A percentile compares a stretch with the other conserved stretches of the same genome.
Evolutionary conservation across 2,888 invertebrate species (phyloP).

Genomic region (Morpho achilles): DNA sequence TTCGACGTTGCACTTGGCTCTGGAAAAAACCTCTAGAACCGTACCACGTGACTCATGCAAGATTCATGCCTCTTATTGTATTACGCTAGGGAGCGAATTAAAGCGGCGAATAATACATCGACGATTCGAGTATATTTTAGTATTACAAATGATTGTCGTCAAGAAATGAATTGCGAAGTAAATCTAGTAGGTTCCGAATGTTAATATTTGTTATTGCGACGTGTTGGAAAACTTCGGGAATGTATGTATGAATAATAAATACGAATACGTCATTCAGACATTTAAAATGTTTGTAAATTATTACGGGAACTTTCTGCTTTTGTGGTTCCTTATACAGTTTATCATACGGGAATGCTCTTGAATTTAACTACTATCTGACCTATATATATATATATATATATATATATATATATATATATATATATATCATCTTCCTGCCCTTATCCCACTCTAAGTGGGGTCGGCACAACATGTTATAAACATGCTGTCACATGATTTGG

Average conservation of each 20-base stretch:
- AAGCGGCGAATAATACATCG: slow-evolving; percentile 21
- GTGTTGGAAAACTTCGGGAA: not conserved
- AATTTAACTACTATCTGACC: no score
- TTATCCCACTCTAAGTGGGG: no score
- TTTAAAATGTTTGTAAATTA: not conserved
- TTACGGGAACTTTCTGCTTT: not conserved
- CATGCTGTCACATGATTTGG: no score
- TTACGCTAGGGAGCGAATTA: slow-evolving; percentile 51
- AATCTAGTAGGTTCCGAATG: slow-evolving; percentile 40
- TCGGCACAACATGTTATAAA: no score
- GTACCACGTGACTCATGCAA: slow-evolving; percentile 51
- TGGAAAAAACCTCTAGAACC: slow-evolving; percentile 46
- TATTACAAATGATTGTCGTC: slow-evolving; percentile 40
- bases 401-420: no score
- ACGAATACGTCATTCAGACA: not conserved
- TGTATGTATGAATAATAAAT: no score
- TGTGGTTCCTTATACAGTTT: not conserved
- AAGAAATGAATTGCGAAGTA: slow-evolving; percentile 26
- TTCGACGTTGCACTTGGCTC: slow-evolving; percentile 54
- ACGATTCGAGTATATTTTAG: slow-evolving; percentile 36
- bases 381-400: no score
- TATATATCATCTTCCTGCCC: no score
- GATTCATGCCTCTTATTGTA: slow-evolving; percentile 56
- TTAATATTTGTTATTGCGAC: slow-evolving; percentile 26
- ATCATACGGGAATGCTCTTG: not conserved